phyloP scores from a whole-genome alignment of 1,140 invertebrate genomes.

The Atopsyche davidsoni region DNA sequence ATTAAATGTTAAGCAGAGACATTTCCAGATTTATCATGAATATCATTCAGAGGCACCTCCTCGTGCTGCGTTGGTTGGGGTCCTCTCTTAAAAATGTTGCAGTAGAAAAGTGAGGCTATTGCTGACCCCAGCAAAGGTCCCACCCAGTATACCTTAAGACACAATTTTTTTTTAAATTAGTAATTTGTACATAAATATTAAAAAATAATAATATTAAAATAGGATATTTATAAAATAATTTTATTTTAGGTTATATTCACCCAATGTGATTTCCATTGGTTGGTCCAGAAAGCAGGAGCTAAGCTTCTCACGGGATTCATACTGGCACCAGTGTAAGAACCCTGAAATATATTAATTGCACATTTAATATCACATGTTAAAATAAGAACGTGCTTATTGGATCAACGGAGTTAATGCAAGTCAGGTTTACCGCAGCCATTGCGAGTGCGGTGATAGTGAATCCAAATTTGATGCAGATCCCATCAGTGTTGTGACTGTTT shows the following conservation, averaged over 20 bases:
- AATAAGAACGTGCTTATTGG: neutral
- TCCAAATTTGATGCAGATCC: conserved; percentile 56
- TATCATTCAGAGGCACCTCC: conserved; percentile 16
- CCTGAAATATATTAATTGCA: conserved; percentile 10
- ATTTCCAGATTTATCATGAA: conserved; percentile 12
- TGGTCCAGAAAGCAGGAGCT: conserved; percentile 67
- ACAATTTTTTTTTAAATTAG: neutral
- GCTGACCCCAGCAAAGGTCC: conserved; percentile 57
- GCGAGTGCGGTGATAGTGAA: conserved; percentile 55
- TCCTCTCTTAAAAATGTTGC: conserved; percentile 40
- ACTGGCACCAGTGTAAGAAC: conserved; percentile 62
- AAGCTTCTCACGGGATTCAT: conserved; percentile 79
- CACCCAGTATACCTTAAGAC: conserved; percentile 56
- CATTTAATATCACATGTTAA: conserved; percentile 6
- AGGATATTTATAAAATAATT: neutral
- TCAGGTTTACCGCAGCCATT: conserved; percentile 46
- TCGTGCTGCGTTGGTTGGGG: conserved; percentile 1
- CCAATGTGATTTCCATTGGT: conserved; percentile 66
- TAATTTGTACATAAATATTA: neutral
- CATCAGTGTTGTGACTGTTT: conserved; percentile 51
- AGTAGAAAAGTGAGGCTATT: conserved; percentile 55
- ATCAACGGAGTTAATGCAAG: neutral
- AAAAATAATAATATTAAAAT: neutral
- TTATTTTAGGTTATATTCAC: conserved; percentile 42
- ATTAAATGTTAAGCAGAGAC: too few species aligned